Evolutionary conservation across 2,797 vertebrate species (phyloP).

Genomic region (Otolemur crassicaudatus): DNA sequence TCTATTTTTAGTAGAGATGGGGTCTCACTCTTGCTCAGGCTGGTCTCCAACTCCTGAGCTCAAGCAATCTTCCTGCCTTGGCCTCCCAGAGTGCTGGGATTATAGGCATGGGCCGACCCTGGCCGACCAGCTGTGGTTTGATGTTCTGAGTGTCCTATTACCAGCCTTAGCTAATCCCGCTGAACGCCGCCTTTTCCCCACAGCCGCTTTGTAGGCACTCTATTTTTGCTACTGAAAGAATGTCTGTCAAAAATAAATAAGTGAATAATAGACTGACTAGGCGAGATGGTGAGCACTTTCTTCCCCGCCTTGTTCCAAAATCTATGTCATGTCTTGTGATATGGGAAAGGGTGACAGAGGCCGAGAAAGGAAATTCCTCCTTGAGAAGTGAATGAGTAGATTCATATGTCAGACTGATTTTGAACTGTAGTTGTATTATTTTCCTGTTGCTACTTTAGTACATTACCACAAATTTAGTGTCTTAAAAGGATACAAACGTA

Average conservation of each 20-base stretch:
- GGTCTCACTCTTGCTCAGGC: too few species aligned
- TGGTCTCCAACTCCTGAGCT: too few species aligned
- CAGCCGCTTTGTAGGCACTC: background rate
- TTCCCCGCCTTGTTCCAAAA: background rate
- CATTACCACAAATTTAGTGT: background rate
- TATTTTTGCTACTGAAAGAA: constrained; percentile 53
- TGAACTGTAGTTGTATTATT: background rate
- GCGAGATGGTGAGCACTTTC: background rate
- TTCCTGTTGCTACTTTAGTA: background rate
- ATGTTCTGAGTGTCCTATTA: constrained; percentile 40
- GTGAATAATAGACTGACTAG: background rate
- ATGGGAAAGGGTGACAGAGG: background rate
- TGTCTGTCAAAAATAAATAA: constrained; percentile 61
- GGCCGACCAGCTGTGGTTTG: background rate
- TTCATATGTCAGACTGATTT: background rate
- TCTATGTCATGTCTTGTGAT: background rate
- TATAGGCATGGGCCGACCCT: too few species aligned
- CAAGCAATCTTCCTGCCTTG: too few species aligned
- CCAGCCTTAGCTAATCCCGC: constrained; percentile 51
- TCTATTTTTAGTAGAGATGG: too few species aligned
- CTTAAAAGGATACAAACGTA: background rate
- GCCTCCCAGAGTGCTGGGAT: too few species aligned
- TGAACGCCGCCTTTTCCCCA: background rate
- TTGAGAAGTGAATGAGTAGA: background rate
- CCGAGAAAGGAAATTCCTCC: background rate